Evolutionary conservation across 1,140 invertebrate species (phyloP).

Genomic region (Zaprionus taronus): DNA sequence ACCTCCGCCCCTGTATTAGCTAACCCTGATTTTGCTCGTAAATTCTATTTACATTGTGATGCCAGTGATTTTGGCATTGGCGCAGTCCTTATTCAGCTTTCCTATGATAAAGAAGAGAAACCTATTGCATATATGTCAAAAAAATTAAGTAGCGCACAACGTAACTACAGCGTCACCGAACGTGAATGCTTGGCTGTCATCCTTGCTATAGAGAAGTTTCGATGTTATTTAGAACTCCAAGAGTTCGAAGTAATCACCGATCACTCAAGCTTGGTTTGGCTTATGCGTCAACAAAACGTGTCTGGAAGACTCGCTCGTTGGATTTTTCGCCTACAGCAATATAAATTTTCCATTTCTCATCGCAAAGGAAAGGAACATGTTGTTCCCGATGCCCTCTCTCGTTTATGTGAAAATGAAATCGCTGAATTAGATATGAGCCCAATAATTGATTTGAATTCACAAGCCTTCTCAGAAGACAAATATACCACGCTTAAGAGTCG

Average conservation of each 20-base stretch:
- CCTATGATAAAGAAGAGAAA: not conserved
- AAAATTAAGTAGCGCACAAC: not conserved
- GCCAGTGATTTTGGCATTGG: not conserved
- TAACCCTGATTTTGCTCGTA: conserved; percentile 8
- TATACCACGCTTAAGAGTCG: too few species aligned
- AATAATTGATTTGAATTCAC: too few species aligned
- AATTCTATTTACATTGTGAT: conserved; percentile 12
- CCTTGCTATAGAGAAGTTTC: not conserved
- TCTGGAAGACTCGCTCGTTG: too few species aligned
- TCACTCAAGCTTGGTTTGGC: too few species aligned
- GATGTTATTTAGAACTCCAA: not conserved
- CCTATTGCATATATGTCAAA: not conserved
- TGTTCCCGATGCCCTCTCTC: too few species aligned
- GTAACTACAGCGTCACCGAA: conserved; percentile 11
- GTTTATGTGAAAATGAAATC: too few species aligned
- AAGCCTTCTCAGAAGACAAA: too few species aligned
- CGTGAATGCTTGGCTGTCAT: not conserved
- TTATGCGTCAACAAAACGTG: too few species aligned
- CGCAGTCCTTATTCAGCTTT: not conserved
- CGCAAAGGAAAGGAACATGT: too few species aligned
- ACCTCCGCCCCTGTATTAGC: conserved; percentile 9
- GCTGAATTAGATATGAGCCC: too few species aligned
- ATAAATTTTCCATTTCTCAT: too few species aligned
- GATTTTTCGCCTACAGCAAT: too few species aligned
- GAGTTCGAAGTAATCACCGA: not conserved